A percentile compares a stretch with the other conserved stretches of the same genome.
These are phyloP conservation scores for Sinosuthora webbiana DNA, from an alignment of 2,113 vertebrate genomes.

Conservation along the genomic window DNA sequence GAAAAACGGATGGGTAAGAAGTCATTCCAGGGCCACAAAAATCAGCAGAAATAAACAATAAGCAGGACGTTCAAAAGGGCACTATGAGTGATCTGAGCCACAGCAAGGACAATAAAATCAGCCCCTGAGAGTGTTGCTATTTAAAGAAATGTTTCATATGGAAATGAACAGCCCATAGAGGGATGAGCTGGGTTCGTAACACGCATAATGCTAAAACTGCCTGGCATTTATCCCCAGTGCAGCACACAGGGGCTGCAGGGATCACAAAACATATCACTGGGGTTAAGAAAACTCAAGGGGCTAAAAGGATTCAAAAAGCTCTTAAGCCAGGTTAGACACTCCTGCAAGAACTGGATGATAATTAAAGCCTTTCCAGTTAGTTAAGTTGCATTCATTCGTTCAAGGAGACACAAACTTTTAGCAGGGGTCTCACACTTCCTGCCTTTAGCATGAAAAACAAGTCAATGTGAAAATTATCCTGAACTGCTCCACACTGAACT, in stretches of 20 bases:
- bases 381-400: not conserved
- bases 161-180: slow-evolving; percentile 27
- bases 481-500: not conserved
- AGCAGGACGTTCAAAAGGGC: not conserved
- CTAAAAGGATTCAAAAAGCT: not conserved
- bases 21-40: not conserved
- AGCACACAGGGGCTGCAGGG: not conserved
- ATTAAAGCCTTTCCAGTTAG: not conserved
- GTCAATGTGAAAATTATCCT: not conserved
- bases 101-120: slow-evolving; percentile 37
- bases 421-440: not conserved
- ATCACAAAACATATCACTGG: not conserved
- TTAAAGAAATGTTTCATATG: slow-evolving; percentile 42
- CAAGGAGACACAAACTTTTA: not conserved
- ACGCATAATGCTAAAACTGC: not conserved
- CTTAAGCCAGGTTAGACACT: not conserved
- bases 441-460: not conserved
- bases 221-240: not conserved
- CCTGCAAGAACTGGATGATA: not conserved
- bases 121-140: not conserved
- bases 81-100: not conserved
- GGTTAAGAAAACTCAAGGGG: slow-evolving; percentile 8
- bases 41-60: not conserved
- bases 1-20: not conserved
- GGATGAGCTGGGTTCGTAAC: not conserved